Conservation (phyloP, 2,888 invertebrate genomes). For the Drosophila leonis region DNA sequence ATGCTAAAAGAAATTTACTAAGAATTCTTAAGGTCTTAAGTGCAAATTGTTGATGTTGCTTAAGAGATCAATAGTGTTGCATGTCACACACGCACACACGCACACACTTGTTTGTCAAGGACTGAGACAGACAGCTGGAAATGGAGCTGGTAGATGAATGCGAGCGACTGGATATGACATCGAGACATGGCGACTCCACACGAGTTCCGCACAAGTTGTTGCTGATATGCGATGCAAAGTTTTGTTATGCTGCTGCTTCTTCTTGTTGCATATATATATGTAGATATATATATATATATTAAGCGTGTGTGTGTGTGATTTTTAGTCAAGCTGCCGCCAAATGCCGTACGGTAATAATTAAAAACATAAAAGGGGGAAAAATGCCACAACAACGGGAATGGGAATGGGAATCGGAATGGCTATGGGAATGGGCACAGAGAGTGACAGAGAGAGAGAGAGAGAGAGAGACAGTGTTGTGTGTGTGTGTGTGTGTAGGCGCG, state of each 20-base stretch:
- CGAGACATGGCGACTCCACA: constrained; percentile 41
- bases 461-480: constrained; percentile 10
- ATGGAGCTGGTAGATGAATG: constrained; percentile 29
- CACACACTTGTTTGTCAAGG: constrained; percentile 26
- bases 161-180: constrained; percentile 24
- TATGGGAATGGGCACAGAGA: constrained; percentile 42
- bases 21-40: constrained; percentile 14
- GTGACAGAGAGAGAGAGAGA: neutral
- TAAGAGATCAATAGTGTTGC: constrained; percentile 22
- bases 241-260: constrained; percentile 5
- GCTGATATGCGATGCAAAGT: constrained; percentile 47
- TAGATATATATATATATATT: constrained; percentile 4
- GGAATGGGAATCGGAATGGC: constrained; percentile 47
- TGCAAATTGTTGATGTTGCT: constrained; percentile 13
- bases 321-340: constrained; percentile 64
- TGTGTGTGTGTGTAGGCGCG: constrained; percentile 29
- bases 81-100: neutral
- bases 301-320: constrained; percentile 27
- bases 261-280: neutral
- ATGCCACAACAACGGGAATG: constrained; percentile 64
- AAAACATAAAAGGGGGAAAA: constrained; percentile 73
- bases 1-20: constrained; percentile 1
- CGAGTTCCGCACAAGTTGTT: constrained; percentile 51
- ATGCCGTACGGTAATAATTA: constrained; percentile 76
- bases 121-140: constrained; percentile 37